Evolutionary conservation across 2,113 vertebrate species (phyloP).

Genomic region (Bothrops jararaca): DNA sequence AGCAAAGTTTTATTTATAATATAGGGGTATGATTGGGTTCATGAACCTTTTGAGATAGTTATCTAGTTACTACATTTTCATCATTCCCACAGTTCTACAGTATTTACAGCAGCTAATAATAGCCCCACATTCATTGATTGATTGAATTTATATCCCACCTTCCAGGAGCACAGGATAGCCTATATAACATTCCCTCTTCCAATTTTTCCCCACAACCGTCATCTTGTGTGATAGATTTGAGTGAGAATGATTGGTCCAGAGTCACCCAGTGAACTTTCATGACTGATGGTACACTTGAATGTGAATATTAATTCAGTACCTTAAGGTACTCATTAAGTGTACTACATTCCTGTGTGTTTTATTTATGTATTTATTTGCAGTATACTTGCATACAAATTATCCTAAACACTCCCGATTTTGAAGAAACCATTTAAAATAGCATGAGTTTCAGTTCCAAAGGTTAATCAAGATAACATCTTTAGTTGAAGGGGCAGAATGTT

Average conservation of each 20-base stretch:
- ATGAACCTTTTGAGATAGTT: neutral
- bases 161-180: neutral
- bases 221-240: neutral
- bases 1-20: neutral
- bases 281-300: neutral
- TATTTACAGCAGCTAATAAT: neutral
- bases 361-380: neutral
- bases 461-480: neutral
- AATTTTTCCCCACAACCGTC: neutral
- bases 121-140: neutral
- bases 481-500: neutral
- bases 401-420: neutral
- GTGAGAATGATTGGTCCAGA: neutral
- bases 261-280: neutral
- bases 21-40: neutral
- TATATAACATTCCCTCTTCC: neutral
- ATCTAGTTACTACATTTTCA: neutral
- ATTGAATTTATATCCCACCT: neutral
- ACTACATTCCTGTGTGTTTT: neutral
- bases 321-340: neutral
- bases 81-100: neutral
- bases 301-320: neutral
- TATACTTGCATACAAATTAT: neutral
- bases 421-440: neutral
- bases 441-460: neutral